Evolutionary conservation across 2,888 invertebrate genomes (phyloP).

Genomic region (Lutraria lutraria): DNA sequence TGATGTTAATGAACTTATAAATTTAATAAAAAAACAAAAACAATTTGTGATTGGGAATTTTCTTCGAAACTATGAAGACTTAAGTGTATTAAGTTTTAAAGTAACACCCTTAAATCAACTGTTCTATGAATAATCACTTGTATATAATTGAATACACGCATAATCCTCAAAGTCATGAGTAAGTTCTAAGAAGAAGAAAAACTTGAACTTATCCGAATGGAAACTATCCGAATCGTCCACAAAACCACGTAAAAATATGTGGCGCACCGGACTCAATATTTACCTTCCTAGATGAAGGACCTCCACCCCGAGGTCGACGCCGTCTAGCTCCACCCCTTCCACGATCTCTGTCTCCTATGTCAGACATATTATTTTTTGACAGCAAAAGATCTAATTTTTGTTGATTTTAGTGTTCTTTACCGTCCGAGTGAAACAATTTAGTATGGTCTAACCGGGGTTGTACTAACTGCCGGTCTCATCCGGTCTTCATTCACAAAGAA

Average conservation of each 20-base stretch:
- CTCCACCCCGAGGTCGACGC: conserved; percentile 57
- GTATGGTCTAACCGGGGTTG: neutral
- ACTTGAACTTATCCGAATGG: neutral
- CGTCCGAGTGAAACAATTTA: neutral
- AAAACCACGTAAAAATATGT: neutral
- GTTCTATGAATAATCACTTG: too few relatives aligned
- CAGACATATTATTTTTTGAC: conserved; percentile 50
- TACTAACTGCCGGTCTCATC: too few relatives aligned
- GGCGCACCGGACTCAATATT: neutral
- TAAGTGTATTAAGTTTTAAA: too few relatives aligned
- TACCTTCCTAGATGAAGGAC: conserved; percentile 51
- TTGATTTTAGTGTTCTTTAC: too few relatives aligned
- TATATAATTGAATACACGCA: too few relatives aligned
- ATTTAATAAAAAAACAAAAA: too few relatives aligned
- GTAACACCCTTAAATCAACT: too few relatives aligned
- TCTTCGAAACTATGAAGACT: too few relatives aligned
- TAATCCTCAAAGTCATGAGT: too few relatives aligned
- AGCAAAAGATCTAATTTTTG: neutral
- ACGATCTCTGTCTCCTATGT: conserved; percentile 56
- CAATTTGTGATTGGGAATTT: too few relatives aligned
- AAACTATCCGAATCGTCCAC: neutral
- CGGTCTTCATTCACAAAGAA: too few relatives aligned
- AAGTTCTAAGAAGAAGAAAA: neutral
- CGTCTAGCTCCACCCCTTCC: conserved; percentile 50
- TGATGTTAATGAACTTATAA: too few relatives aligned